Evolutionary conservation across 1,140 invertebrate species (phyloP), one percentile per base, ranked within the genome.

Genomic region (Drosophila ercepeae): DNA sequence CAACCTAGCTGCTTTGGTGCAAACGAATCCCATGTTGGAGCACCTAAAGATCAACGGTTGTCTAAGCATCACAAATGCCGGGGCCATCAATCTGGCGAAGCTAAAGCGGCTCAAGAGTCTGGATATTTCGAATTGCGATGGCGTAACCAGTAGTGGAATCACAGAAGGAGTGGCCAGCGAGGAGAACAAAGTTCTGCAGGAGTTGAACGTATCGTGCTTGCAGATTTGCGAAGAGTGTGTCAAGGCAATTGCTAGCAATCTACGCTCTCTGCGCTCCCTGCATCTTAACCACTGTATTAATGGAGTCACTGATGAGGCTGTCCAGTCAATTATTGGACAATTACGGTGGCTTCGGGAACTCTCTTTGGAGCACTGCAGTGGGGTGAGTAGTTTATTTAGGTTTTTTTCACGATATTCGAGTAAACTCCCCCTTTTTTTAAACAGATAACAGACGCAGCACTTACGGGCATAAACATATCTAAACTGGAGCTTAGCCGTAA

Each of bases 201-300:
- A 93, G 74, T 91, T 96, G 0, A 93, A 94, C 78, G 91, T 95
- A 45, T 93, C 93, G 76, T 93, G 93, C 73, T 90, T 94, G 59
- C 92, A 93, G 70, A 90, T 96, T 14, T 93, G 94, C 68, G 94
- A 95, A 75, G 91, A 86, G 58, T 92, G 93, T 21, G 88, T 96
- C 9, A 93, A 93, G 65, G 86, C 91, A 49, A 90, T 94, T 68
- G 93, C 93, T 2, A 91, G 92, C 83, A 92, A 91, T 68, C 89
- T 95, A 51, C 93, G 93, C 13, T 92, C 93, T 45, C 86, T 96
- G n/a, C 91, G 86, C 1, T 89, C 92, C 32, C 90, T 96, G 29
- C 94, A 96, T 84, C 78, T 96, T 32, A 94, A 94, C 55, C 94
- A 93, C 61, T 95, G 95, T 86, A 93, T 94, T 67, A 93, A 93